Evolutionary conservation across 2,888 invertebrate genomes (phyloP), one percentile per base, ranked within the genome.

Genomic region (Hirtodrosophila confusa): DNA sequence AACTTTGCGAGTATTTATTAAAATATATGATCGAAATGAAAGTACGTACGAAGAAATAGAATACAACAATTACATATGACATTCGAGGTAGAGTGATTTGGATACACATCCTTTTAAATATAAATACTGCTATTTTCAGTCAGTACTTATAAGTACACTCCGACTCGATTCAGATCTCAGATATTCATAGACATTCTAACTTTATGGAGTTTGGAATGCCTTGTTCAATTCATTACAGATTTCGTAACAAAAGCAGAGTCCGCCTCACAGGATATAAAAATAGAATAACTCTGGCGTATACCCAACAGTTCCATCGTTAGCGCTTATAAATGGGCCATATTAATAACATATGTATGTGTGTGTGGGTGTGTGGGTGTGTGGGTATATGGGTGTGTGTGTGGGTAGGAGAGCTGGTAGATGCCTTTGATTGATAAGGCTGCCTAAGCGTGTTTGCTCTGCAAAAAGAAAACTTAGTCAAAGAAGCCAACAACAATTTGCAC

Each of bases 371-470:
- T 53, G 27, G 45, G 12, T 48, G 10, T 3, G 11, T 37, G 54
- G 0, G 27, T 27, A 3, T 56, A 60, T 56, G 67, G 47, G 62
- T 29, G 39, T 31, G 29, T 53, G 49, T 65, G 39, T n/a, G 39
- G 48, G 3, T 9, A 6, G 2, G 31, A 3, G 9, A 9, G 43
- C 53, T 48, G 78, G 35, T 60, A 68, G 87, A 86, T 82, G 72
- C 83, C 78, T 77, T 69, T 88, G 83, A 84, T 84, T 84, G 83
- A 84, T 84, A 88, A 72, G 88, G 83, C 83, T 84, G 80, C 83
- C 69, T 83, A 84, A 84, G 86, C 80, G 78, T 86, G 88, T 84
- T 84, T 88, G 64, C 69, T 61, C 47, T 69, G 65, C 83, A 61
- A 43, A 50, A 47, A 70, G 43, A 39, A 41, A 70, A 50, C 41